phyloP scores from a whole-genome alignment of 1,140 invertebrate genomes.

The Trissolcus basalis region DNA sequence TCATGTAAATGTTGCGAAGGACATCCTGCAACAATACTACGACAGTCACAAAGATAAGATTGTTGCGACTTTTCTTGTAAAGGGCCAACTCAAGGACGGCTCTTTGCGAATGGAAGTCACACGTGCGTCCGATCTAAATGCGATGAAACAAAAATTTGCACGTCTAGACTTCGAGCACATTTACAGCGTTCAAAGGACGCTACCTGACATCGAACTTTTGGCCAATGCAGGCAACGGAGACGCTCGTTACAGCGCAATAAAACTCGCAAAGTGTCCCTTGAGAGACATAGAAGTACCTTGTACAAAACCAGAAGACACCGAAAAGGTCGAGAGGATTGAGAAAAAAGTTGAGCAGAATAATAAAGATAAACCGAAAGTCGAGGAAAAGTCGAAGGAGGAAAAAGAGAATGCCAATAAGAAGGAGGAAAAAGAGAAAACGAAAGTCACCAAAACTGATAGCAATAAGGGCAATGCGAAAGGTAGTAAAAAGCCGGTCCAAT shows the following conservation, averaged over 20 bases:
- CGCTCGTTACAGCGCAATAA: constrained; percentile 68
- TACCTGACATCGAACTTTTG: constrained; percentile 65
- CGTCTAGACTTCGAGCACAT: constrained; percentile 70
- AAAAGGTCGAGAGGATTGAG: constrained; percentile 14
- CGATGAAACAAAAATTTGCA: constrained; percentile 66
- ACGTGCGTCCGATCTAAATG: constrained; percentile 59
- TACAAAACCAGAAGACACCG: constrained; percentile 10
- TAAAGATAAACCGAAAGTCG: constrained; percentile 10
- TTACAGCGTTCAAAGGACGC: constrained; percentile 72
- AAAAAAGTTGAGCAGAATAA: constrained; percentile 14
- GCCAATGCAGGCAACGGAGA: constrained; percentile 62
- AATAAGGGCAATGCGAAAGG: constrained; percentile 37
- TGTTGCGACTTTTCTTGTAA: constrained; percentile 66
- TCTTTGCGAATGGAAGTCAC: constrained; percentile 70
- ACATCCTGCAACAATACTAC: constrained; percentile 68
- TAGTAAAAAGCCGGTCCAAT: constrained; percentile 59
- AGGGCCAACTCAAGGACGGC: constrained; percentile 65
- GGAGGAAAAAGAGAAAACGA: constrained; percentile 20
- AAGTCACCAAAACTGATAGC: constrained; percentile 24
- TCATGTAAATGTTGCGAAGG: constrained; percentile 72
- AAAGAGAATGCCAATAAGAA: constrained; percentile 6
- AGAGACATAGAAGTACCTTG: constrained; percentile 45
- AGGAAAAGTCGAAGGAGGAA: constrained; percentile 17
- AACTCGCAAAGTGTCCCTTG: constrained; percentile 62
- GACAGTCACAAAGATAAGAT: constrained; percentile 61